phyloP scores from a whole-genome alignment of 2,113 vertebrate species.

The Spheniscus mendiculus region DNA sequence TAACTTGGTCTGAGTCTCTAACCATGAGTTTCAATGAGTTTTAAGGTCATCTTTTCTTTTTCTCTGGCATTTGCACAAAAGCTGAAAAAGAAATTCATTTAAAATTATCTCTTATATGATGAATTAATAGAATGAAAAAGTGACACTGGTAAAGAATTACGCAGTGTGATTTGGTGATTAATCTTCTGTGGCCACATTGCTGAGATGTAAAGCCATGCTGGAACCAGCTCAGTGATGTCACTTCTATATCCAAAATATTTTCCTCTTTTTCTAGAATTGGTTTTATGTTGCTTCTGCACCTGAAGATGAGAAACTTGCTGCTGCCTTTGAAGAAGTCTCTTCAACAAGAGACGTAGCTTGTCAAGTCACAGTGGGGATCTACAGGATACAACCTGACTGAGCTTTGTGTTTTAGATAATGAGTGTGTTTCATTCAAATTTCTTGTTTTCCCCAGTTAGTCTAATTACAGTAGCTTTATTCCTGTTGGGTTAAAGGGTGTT shows the following conservation, averaged over 20 bases:
- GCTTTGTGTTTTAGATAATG: background rate
- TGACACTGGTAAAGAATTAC: constrained; percentile 28
- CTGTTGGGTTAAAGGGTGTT: constrained; percentile 13
- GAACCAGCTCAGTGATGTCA: background rate
- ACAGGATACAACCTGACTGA: background rate
- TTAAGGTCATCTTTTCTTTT: constrained; percentile 46
- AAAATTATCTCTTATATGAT: background rate
- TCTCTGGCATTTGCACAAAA: constrained; percentile 18
- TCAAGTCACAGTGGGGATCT: background rate
- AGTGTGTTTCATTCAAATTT: constrained; percentile 26
- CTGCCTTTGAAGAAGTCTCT: background rate
- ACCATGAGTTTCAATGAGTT: background rate
- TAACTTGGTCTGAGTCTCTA: background rate
- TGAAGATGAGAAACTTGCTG: background rate
- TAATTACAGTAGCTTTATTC: constrained; percentile 39
- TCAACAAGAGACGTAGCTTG: background rate
- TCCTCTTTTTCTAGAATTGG: background rate
- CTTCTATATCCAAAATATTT: background rate
- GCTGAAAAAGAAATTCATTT: constrained; percentile 1
- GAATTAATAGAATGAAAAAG: constrained; percentile 47
- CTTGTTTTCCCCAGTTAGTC: background rate
- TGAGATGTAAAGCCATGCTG: background rate
- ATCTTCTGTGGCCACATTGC: constrained; percentile 23
- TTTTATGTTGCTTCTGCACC: background rate
- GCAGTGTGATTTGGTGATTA: constrained; percentile 4